Evolutionary conservation across 2,888 invertebrate genomes (phyloP).

Genomic region (Strigamia maritima): DNA sequence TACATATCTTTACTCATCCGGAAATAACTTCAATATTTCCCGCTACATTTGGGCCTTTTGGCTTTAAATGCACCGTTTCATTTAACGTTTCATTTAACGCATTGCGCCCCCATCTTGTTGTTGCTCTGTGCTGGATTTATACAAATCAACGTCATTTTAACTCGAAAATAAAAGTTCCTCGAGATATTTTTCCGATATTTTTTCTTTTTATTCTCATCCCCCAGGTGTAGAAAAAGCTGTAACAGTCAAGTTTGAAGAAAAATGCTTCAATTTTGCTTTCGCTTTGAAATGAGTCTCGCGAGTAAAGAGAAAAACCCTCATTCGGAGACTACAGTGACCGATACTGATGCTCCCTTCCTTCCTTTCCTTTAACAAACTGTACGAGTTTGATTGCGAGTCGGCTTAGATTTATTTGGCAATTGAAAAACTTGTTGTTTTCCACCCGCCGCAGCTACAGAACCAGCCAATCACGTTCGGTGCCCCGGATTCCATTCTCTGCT

Average conservation of each 20-base stretch:
- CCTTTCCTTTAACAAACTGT: constrained; percentile 15
- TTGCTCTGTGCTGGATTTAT: neutral
- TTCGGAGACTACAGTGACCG: constrained; percentile 15
- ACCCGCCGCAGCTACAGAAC: neutral
- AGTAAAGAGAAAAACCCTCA: constrained; percentile 6
- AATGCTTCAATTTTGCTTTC: constrained; percentile 17
- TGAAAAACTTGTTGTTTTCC: constrained; percentile 24
- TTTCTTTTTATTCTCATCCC: constrained; percentile 2
- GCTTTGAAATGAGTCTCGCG: constrained; percentile 19
- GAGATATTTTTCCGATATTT: neutral
- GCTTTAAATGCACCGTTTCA: constrained; percentile 31
- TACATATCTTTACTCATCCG: constrained; percentile 32
- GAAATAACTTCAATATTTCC: constrained; percentile 32
- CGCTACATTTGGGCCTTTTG: constrained; percentile 29
- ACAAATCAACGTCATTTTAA: neutral
- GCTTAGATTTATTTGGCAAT: constrained; percentile 25
- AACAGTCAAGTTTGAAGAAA: constrained; percentile 12
- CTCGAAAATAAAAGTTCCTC: neutral
- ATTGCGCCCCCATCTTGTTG: neutral
- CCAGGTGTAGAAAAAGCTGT: neutral
- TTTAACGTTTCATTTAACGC: constrained; percentile 29
- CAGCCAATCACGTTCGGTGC: neutral
- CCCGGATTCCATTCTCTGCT: neutral
- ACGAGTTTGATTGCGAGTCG: constrained; percentile 2
- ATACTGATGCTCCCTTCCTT: neutral